Base-by-base conservation (phyloP, 2,888 invertebrate species). In the Molanna angustata region DNA sequence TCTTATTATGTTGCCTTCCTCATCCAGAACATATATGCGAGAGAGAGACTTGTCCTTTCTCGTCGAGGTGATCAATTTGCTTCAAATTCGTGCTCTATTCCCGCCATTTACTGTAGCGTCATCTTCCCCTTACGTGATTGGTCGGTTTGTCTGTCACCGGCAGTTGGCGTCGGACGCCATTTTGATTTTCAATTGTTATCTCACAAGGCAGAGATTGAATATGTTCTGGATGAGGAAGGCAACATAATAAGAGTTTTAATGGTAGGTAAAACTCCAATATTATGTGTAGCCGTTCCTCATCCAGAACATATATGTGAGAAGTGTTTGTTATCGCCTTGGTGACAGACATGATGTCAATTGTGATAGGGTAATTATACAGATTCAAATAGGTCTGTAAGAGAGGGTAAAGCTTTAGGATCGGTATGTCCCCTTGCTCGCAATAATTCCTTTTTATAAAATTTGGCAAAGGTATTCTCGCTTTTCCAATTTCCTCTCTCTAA, bases 401-500 rank as follows among this genome's bases (percentile, higher is more conserved):
- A 35, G 35, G 35, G 14, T 13, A 14, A n/a, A 35, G 35, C 7
- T n/a, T 35, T n/a, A n/a, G n/a, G n/a, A n/a, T n/a, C n/a, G n/a
- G n/a, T n/a, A n/a, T n/a, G n/a, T n/a, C n/a, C n/a, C n/a, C n/a
- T n/a, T n/a, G n/a, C n/a, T n/a, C n/a, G 35, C 14, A 14, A 11
- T 4, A 35, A 4, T 35, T 35, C 35, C 14, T 35, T 35, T 13
- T 35, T 11, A 14, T 35, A 35, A 14, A 13, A 35, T 35, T 35
- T 35, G 4, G 35, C 35, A 35, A 35, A 35, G 4, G 35, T 35
- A 14, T 35, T 35, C 35, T 31, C 18, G n/a, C 31, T 31, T 31
- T 44, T 22, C 44, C 44, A 44, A n/a, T 44, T 44, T 31, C 44
- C 44, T 31, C 44, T 44, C 17, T 9, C 13, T 17, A 44, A 14